Conservation (phyloP, 2,797 vertebrate genomes). For the Novumbra hubbsi region DNA sequence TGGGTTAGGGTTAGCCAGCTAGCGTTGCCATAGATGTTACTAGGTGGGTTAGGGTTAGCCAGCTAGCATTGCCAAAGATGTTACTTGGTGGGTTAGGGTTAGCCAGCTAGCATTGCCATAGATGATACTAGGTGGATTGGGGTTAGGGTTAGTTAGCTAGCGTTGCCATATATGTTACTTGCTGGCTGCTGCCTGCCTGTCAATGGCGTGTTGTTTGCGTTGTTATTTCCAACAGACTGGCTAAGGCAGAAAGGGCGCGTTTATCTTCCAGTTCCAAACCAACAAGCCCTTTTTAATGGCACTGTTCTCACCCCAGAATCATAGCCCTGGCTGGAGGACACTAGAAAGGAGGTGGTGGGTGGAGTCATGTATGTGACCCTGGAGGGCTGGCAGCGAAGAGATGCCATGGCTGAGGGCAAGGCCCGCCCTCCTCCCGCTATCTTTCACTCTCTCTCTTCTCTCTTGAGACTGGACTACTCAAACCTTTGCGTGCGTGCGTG, state of each 20-base stretch:
- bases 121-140: no score
- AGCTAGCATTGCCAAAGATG: no score
- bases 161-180: neutral
- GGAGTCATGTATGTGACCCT: constrained; percentile 47
- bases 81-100: no score
- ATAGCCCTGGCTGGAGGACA: constrained; percentile 65
- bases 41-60: no score
- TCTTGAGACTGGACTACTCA: constrained; percentile 58
- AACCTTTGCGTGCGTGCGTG: constrained; percentile 46
- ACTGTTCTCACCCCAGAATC: constrained; percentile 73
- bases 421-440: constrained; percentile 61
- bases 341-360: constrained; percentile 44
- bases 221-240: constrained; percentile 52
- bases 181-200: neutral
- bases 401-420: constrained; percentile 75
- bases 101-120: no score
- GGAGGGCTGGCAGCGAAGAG: constrained; percentile 66
- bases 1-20: no score
- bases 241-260: constrained; percentile 21
- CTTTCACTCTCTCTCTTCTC: constrained; percentile 51
- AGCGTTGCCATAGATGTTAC: no score
- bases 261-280: constrained; percentile 61
- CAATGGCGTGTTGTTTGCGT: constrained; percentile 26
- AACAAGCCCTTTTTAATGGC: constrained; percentile 68
- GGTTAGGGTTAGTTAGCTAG: neutral